Percentiles rank a stretch among this genome's conserved stretches.
Conservation (phyloP, 2,113 vertebrate genomes). For the Tragulus kanchil region DNA sequence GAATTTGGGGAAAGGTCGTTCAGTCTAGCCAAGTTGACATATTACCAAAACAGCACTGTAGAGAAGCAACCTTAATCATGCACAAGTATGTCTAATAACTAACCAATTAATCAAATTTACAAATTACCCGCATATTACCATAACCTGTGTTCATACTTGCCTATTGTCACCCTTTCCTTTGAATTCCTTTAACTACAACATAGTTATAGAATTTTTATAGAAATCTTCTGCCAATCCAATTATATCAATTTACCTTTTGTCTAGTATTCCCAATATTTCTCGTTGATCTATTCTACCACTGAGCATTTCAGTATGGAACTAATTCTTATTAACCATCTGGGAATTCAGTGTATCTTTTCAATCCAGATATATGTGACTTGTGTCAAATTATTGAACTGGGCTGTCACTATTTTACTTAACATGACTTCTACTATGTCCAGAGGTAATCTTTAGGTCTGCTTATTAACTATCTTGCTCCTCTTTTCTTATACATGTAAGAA, state of each 20-base stretch:
- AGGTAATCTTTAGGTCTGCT: neutral
- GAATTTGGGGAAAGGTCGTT: neutral
- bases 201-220: neutral
- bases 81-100: neutral
- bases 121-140: neutral
- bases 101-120: neutral
- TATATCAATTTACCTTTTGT: slow-evolving; percentile 3
- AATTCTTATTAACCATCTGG: neutral
- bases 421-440: neutral
- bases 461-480: neutral
- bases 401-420: neutral
- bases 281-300: neutral
- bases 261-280: neutral
- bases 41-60: neutral
- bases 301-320: neutral
- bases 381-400: neutral
- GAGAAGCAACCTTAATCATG: neutral
- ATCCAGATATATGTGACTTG: neutral
- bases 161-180: neutral
- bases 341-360: neutral
- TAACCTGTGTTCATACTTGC: neutral
- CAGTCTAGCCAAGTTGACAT: neutral
- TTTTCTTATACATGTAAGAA: neutral
- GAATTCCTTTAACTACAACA: neutral
- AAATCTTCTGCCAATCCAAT: neutral